Evolutionary conservation across 2,888 invertebrate genomes (phyloP), one percentile per base, ranked within the genome.

Genomic region (Rhyacophila evoluta): DNA sequence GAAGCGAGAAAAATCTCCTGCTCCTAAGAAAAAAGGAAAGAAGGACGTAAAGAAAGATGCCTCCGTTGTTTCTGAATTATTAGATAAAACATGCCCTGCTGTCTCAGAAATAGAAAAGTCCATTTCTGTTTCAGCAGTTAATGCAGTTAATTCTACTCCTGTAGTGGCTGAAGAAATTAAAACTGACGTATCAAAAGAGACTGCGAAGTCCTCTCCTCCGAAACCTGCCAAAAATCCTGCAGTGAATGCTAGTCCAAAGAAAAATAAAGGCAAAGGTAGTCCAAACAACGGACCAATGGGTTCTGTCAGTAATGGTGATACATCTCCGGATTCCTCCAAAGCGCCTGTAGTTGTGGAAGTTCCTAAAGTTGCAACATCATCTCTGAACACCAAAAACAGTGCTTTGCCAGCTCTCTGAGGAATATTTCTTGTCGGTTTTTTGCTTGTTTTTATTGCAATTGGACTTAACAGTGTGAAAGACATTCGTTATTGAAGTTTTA

Each of bases 381-480:
- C 73, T 19, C 36, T 28, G 19, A 72, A 37, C 25, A 8, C 71
- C 5, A 71, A 71, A 37, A 69, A 28, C 28, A 71, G 8, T 37
- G 29, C 68, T 55, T 15, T 67, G 25, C 29, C 72, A 33, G 36
- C 72, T 29, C 72, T 71, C 41, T 79, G 79, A 79, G 79, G 70
- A 72, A 75, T 75, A 39, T 25, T 75, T 72, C n/a, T 75, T 3
- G 4, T 75, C 19, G 68, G 69, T 33, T n/a, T 79, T 15, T 33
- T 79, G 27, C 10, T 75, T 29, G 69, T 38, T 41, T 19, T 75
- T 38, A 36, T 75, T 29, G 75, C 72, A 6, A 72, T 79, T 19
- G 72, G 75, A 39, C 37, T 79, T 25, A 72, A 72, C 72, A 36
- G 72, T 72, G 37, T 74, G 19, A 74, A 69, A 67, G 12, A 72